Evolutionary conservation across 2,797 vertebrate species (phyloP), one percentile per base, ranked within the genome.

Genomic region (Pyrrhura leucotis): DNA sequence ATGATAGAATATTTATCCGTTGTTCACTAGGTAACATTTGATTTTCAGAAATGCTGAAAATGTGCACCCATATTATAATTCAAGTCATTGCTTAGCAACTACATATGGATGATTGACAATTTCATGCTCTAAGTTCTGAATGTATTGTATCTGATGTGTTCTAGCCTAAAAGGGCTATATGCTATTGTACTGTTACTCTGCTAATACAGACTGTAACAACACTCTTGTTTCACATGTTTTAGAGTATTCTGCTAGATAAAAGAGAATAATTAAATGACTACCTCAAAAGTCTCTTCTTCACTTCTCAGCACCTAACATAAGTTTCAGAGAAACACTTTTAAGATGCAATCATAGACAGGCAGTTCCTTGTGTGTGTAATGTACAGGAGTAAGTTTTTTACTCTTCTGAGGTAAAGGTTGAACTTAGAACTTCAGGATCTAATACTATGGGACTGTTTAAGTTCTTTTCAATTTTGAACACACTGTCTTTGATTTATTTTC

Each of bases 401-500:
- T 84, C 82, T 81, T 68, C 45, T 82, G 58, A 72, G 39, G 26
- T 72, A 82, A 2, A 16, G 42, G 14, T 25, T 85, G n/a, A 92
- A 83, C 40, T 85, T 85, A 66, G 50, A 66, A 71, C 44, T 84
- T 94, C 28, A 67, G 12, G 18, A 78, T 78, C 50, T 37, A 31
- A 42, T 80, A n/a, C 29, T 8, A 3, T 10, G 9, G 23, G 28
- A 35, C 35, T 61, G 31, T 54, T 58, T 35, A 65, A 90, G 26
- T 25, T 22, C 31, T 56, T 81, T 89, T 72, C 42, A 20, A 4
- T 79, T 93, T 86, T 84, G 80, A 80, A 72, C 18, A 23, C 2
- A 15, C 14, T 69, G 17, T 14, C 67, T 95, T 94, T 85, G 67
- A 19, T 96, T 92, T 92, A 26, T 67, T 97, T 97, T 20, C 87